Evolutionary conservation across 30 jellyfish, hydroid and myxozoan species (phyloP), one percentile per base, ranked within the genome.

Genomic region (Pseudorhiza aurosa): DNA sequence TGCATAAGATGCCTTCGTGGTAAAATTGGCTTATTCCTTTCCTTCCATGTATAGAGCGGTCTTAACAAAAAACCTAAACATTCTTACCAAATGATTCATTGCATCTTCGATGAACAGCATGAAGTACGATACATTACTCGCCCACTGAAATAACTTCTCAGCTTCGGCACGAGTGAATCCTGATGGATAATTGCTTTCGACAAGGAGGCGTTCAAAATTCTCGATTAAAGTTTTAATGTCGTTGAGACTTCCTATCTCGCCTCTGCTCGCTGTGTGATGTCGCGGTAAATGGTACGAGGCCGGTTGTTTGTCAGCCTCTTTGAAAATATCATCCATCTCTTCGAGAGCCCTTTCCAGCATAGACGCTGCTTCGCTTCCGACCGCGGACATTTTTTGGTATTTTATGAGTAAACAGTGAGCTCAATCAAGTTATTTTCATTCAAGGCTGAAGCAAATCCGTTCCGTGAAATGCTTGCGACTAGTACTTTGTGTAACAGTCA

Each of bases 341-440:
- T 93, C 99, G 21, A 93, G 88, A 4, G 99, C 99, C 53, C 55
- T 93, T 70, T 93, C 99, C 60, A 93, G 87, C 99, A 93, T 81
- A 74, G 83, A 85, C 11, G 97, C 99, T 15, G 99, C 99, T 70
- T 93, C 99, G 33, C 96, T 72, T 17, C 99, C 99, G 24, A 93
- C 97, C 0, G 99, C 97, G 8, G 97, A 93, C 99, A 93, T 93
- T 40, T 76, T 59, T 58, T 22, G 70, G 27, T 68, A 50, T 12
- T 49, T 21, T 5, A 25, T 35, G 53, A 7, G 8, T 57, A 25
- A 57, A 11, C 27, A 57, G 27, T 11, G 0, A 29, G 2, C 5
- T 12, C 50, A 59, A 59, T 7, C 26, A 29, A 29, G 30, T 15
- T 8, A 29, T 5, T 35, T 59, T 29, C 2, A 10, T 29, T 21